These are phyloP conservation scores for Asteroscopus sphinx DNA, from an alignment of 2,888 invertebrate genomes.

Conservation along the genomic window DNA sequence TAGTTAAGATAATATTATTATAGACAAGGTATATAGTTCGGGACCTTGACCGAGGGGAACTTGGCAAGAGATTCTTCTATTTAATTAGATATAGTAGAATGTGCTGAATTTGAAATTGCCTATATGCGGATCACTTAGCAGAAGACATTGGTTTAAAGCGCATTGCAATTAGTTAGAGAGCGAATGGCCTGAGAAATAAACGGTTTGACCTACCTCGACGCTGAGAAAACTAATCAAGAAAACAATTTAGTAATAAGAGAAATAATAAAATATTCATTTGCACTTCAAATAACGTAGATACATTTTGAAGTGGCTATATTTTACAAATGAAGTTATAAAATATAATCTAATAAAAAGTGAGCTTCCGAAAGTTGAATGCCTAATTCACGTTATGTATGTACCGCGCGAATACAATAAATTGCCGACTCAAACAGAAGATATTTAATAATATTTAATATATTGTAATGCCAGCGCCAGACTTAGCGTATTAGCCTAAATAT, in stretches of 20 bases:
- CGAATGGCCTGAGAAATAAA: constrained; percentile 50
- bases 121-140: constrained; percentile 28
- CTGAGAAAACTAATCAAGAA: constrained; percentile 42
- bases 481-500: too few relatives aligned
- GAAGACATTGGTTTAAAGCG: constrained; percentile 31
- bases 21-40: constrained; percentile 48
- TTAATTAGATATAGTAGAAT: constrained; percentile 40
- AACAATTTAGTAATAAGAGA: constrained; percentile 39
- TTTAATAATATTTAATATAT: constrained; percentile 10
- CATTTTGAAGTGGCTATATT: constrained; percentile 15
- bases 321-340: constrained; percentile 15
- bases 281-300: constrained; percentile 33
- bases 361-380: constrained; percentile 53
- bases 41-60: constrained; percentile 32
- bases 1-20: constrained; percentile 59
- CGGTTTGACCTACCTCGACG: constrained; percentile 55
- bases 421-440: constrained; percentile 23
- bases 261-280: constrained; percentile 39
- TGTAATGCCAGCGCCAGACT: too few relatives aligned
- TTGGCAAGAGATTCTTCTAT: constrained; percentile 44
- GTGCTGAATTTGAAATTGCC: constrained; percentile 36
- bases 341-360: constrained; percentile 32
- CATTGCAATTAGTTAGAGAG: constrained; percentile 33
- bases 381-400: constrained; percentile 29
- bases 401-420: constrained; percentile 26